These are phyloP conservation scores for Anas platyrhynchos DNA, from an alignment of 2,113 vertebrate genomes.

Conservation along the genomic window DNA sequence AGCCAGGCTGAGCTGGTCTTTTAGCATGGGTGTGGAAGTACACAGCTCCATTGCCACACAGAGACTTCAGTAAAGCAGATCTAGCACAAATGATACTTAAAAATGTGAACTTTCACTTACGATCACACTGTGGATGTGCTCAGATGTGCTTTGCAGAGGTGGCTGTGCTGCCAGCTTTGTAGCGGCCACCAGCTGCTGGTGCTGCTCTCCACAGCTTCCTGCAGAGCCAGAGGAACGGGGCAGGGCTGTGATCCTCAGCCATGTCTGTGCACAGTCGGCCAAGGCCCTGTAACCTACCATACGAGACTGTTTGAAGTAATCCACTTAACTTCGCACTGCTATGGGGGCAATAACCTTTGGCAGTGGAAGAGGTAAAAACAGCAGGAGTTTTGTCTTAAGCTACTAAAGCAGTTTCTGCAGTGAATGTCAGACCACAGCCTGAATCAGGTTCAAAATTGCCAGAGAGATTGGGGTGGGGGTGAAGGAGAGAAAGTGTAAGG, in stretches of 20 bases:
- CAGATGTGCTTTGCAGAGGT: neutral
- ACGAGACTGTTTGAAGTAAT: neutral
- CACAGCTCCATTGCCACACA: neutral
- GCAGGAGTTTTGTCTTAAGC: conserved; percentile 17
- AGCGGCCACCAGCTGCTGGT: neutral
- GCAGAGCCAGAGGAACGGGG: neutral
- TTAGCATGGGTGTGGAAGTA: neutral
- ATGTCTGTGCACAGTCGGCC: neutral
- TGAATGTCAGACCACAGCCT: neutral
- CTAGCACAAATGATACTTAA: neutral
- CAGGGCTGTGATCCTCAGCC: neutral
- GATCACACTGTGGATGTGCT: neutral
- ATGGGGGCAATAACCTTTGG: conserved; percentile 16
- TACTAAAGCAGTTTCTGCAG: conserved; percentile 25
- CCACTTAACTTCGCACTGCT: conserved; percentile 22
- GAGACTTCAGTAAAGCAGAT: neutral
- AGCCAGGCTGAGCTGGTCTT: neutral
- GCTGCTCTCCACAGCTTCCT: neutral
- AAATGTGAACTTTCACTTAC: neutral
- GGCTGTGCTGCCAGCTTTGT: neutral
- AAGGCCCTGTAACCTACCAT: neutral
- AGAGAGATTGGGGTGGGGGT: no score
- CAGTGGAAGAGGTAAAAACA: conserved; percentile 32
- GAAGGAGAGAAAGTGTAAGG: neutral
- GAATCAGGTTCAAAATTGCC: neutral